Evolutionary conservation across 2,113 vertebrate genomes (phyloP), one percentile per base, ranked within the genome.

Genomic region (Corythoichthys haematopterus): DNA sequence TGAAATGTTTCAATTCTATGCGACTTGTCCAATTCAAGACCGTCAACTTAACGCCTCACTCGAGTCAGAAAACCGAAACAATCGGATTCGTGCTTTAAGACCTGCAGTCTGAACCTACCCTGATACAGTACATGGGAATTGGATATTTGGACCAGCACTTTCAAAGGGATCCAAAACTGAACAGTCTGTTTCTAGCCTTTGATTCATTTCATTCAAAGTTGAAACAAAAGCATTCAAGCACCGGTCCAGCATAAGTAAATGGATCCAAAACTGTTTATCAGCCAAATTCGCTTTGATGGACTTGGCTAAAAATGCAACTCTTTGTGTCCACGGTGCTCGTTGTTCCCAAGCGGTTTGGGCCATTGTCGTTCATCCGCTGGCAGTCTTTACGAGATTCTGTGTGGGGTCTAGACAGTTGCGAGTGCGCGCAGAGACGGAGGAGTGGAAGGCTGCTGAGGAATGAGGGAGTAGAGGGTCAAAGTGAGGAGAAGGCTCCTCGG

Each of bases 391-490:
- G 2, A 89, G 88, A 79, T 82, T 78, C 89, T 86, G 79, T 78
- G 81, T 80, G 84, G 83, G 84, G 68, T 85, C 72, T 68, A 48
- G 43, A 43, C 74, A 71, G 71, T 75, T 53, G 16, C n/a, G 48
- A 48, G 47, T 59, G 3, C 60, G 58, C 59, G 38, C 59, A 50
- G 76, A 74, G 64, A 65, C 37, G 36, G 78, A 75, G 77, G 78
- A 74, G 73, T 67, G 64, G 72, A 76, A 70, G 80, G 36, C 71
- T 50, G 77, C 50, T 75, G 83, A 80, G 83, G 86, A 88, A 89
- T 89, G 84, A 87, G 86, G 85, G 88, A 89, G 88, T 76, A 37
- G 48, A 56, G 80, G 87, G 80, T 87, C 80, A 85, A 75, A 72
- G 53, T n/a, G 56, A 81, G 86, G 84, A 73, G 82, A 81, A 78